Conservation (phyloP, 2,888 invertebrate genomes). For the Diloba caeruleocephala region DNA sequence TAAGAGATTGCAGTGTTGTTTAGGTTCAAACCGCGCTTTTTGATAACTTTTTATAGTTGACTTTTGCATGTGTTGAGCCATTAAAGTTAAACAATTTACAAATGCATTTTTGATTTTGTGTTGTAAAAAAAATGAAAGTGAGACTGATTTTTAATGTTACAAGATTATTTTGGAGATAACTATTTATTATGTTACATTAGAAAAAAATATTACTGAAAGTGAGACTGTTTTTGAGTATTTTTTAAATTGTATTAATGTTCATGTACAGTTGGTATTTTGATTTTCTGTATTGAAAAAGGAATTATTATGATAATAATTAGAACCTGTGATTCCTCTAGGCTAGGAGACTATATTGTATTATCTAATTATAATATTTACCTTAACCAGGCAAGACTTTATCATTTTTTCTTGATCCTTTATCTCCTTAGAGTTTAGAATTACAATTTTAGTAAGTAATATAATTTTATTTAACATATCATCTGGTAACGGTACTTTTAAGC, state of each 20-base stretch:
- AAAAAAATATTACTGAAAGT: not conserved
- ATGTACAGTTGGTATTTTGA: not conserved
- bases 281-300: constrained; percentile 1
- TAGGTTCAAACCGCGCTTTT: too few species aligned
- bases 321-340: constrained; percentile 1
- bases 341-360: constrained; percentile 1
- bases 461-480: not conserved
- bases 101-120: too few species aligned
- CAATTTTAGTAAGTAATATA: constrained; percentile 1
- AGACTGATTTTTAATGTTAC: not conserved
- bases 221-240: not conserved
- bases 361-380: constrained; percentile 5
- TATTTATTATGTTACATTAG: not conserved
- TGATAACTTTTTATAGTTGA: too few species aligned
- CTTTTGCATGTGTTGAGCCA: too few species aligned
- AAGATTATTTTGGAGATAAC: not conserved
- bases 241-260: constrained; percentile 1
- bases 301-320: not conserved
- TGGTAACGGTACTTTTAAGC: constrained; percentile 8
- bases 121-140: too few species aligned
- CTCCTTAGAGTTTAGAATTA: not conserved
- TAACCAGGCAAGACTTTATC: not conserved
- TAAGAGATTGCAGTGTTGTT: too few species aligned
- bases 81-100: too few species aligned
- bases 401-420: not conserved